phyloP scores from a whole-genome alignment of 2,113 vertebrate species.

The Saguinus imperator region DNA sequence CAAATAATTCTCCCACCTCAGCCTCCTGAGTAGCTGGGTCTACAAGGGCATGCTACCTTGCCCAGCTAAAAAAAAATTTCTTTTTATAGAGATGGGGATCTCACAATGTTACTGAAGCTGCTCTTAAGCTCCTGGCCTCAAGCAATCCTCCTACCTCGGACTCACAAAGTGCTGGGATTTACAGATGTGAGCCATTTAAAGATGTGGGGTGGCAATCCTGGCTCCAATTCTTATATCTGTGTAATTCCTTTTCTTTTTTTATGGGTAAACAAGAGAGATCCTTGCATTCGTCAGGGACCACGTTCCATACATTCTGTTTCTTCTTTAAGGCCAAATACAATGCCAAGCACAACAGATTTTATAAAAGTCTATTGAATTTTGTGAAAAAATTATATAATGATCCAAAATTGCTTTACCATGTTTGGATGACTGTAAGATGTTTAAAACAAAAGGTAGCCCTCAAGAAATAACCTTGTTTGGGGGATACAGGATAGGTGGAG shows the following conservation, averaged over 20 bases:
- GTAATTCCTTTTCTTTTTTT: not conserved
- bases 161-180: too few species aligned
- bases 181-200: too few species aligned
- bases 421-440: constrained; percentile 33
- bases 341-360: constrained; percentile 42
- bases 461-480: not conserved
- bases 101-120: too few species aligned
- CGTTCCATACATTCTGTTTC: not conserved
- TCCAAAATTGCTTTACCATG: constrained; percentile 62
- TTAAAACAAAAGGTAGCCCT: constrained; percentile 57
- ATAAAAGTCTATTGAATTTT: constrained; percentile 56
- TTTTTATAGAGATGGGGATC: too few species aligned
- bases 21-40: too few species aligned
- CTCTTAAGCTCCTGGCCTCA: too few species aligned
- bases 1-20: too few species aligned
- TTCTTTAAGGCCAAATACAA: constrained; percentile 44
- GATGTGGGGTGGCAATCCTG: too few species aligned
- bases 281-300: not conserved
- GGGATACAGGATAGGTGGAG: not conserved
- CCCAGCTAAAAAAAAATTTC: too few species aligned
- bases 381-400: constrained; percentile 65
- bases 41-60: too few species aligned
- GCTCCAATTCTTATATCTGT: not conserved
- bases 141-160: too few species aligned
- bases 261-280: not conserved